phyloP scores from a whole-genome alignment of 1,140 invertebrate species.

The Polypedilum vanderplanki region DNA sequence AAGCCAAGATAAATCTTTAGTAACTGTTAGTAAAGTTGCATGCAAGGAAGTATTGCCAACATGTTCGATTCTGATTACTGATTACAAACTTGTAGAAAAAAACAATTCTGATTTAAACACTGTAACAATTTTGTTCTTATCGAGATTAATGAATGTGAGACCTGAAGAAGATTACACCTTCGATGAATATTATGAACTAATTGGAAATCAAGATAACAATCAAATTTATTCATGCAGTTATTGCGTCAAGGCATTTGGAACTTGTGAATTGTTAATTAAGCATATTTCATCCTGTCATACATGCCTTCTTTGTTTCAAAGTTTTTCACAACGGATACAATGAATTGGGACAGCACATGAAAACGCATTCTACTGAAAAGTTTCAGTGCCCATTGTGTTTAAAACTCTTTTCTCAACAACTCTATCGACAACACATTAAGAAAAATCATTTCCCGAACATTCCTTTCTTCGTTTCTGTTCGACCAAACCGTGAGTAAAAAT shows the following conservation, averaged over 20 bases:
- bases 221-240: background rate
- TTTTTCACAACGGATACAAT: background rate
- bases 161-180: background rate
- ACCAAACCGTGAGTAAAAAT: background rate
- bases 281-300: background rate
- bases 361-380: background rate
- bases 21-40: background rate
- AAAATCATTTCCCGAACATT: background rate
- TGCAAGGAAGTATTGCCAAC: background rate
- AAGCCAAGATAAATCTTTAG: background rate
- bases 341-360: background rate
- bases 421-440: background rate
- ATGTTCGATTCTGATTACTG: background rate
- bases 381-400: background rate
- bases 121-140: background rate
- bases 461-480: background rate
- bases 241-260: background rate
- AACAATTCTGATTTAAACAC: background rate
- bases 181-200: background rate
- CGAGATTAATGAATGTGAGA: background rate
- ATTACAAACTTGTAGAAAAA: background rate
- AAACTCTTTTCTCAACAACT: background rate
- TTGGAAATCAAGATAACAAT: background rate
- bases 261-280: background rate
- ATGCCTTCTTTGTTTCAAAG: background rate